Evolutionary conservation across 2,888 invertebrate species (phyloP).

Genomic region (Oeneis ivallda): DNA sequence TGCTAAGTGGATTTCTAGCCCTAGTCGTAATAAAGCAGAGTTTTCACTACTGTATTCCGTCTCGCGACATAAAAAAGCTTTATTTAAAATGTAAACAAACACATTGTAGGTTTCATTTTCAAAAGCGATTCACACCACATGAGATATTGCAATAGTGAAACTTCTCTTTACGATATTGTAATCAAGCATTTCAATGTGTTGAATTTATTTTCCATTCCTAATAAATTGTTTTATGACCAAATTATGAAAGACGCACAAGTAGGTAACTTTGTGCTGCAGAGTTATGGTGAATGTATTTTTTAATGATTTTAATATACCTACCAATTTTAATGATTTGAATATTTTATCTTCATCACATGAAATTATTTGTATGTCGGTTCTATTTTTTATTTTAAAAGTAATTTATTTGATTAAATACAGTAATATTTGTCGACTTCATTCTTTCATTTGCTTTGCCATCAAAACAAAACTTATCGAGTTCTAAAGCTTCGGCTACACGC

Average conservation of each 20-base stretch:
- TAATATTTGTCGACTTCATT: constrained; percentile 71
- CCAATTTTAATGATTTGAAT: constrained; percentile 57
- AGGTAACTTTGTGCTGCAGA: constrained; percentile 45
- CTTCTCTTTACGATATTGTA: constrained; percentile 21
- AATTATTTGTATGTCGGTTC: constrained; percentile 69
- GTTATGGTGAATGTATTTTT: constrained; percentile 48
- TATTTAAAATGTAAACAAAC: too few relatives aligned
- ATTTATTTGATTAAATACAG: constrained; percentile 78
- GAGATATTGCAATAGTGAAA: constrained; percentile 7
- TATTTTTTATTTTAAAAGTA: constrained; percentile 72
- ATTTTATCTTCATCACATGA: constrained; percentile 58
- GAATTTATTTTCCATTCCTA: constrained; percentile 41
- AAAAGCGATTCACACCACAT: neutral
- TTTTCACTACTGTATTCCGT: constrained; percentile 5
- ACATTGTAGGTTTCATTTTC: neutral
- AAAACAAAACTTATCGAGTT: too few relatives aligned
- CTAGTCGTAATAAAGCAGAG: neutral
- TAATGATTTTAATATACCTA: constrained; percentile 53
- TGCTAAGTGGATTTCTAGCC: constrained; percentile 11
- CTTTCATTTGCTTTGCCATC: constrained; percentile 37
- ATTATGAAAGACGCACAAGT: constrained; percentile 62
- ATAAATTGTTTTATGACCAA: constrained; percentile 43
- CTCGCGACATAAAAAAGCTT: neutral
- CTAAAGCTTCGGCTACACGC: too few relatives aligned
- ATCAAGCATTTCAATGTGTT: constrained; percentile 37